These are phyloP conservation scores for Anolis carolinensis DNA, from an alignment of 2,113 vertebrate genomes.

Conservation along the genomic window DNA sequence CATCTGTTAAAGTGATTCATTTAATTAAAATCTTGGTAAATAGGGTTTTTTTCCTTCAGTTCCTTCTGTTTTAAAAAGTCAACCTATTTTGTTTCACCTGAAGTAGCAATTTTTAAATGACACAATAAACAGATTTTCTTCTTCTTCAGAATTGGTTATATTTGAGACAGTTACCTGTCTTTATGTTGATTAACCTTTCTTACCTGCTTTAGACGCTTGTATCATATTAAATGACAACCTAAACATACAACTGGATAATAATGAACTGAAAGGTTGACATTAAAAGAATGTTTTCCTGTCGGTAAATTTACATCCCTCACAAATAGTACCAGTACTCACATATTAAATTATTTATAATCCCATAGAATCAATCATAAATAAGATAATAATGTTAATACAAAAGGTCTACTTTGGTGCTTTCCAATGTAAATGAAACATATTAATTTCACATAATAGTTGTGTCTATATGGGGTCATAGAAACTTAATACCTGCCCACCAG, in stretches of 20 bases:
- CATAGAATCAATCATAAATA: background rate
- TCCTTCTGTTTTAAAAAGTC: constrained; percentile 11
- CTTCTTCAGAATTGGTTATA: constrained; percentile 15
- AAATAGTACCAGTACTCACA: background rate
- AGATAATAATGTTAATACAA: background rate
- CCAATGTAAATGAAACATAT: background rate
- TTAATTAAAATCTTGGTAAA: constrained; percentile 5
- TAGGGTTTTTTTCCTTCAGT: background rate
- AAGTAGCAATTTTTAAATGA: constrained; percentile 5
- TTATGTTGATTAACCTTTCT: background rate
- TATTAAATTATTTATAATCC: background rate
- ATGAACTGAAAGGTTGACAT: background rate
- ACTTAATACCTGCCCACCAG: background rate
- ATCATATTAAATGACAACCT: constrained; percentile 37
- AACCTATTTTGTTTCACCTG: background rate
- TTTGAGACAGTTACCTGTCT: background rate
- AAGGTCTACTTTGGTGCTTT: background rate
- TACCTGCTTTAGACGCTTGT: constrained; percentile 7
- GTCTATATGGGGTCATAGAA: background rate
- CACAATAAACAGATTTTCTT: background rate
- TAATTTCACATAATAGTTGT: background rate
- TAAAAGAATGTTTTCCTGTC: background rate
- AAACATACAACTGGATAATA: constrained; percentile 6
- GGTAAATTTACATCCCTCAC: background rate
- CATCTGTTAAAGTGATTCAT: background rate